These are phyloP conservation scores for Andrena bicolor DNA, from an alignment of 2,888 invertebrate genomes.

Conservation along the genomic window DNA sequence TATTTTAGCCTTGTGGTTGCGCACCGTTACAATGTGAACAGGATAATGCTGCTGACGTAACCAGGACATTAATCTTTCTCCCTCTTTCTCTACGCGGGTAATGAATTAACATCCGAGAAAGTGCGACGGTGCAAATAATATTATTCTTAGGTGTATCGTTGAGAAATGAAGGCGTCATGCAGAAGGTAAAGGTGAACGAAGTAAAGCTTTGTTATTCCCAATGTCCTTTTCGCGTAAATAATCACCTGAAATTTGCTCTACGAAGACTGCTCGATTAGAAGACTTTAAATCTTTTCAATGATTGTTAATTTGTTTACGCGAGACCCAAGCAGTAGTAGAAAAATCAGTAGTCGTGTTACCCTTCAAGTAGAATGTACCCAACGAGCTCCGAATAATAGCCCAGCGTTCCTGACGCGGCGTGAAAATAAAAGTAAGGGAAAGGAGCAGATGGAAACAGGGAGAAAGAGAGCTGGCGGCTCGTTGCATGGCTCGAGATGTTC, in stretches of 20 bases:
- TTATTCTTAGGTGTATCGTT: neutral
- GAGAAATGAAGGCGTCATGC: conserved; percentile 15
- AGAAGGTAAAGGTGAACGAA: neutral
- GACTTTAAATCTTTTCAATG: neutral
- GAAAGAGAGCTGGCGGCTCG: conserved; percentile 50
- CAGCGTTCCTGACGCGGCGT: neutral
- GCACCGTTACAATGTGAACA: conserved; percentile 43
- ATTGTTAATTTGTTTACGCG: neutral
- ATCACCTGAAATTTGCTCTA: neutral
- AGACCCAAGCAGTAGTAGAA: neutral
- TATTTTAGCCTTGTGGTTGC: conserved; percentile 56
- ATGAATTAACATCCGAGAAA: conserved; percentile 10
- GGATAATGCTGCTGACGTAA: conserved; percentile 54
- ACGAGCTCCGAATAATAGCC: neutral
- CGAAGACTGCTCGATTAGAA: neutral
- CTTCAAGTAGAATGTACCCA: neutral
- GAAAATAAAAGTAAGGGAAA: conserved; percentile 13
- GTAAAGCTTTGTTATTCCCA: neutral
- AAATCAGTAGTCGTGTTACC: conserved; percentile 5
- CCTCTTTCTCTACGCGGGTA: conserved; percentile 51
- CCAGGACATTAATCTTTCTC: conserved; percentile 58
- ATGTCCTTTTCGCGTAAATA: neutral
- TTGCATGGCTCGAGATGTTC: conserved; percentile 27
- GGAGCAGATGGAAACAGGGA: conserved; percentile 50
- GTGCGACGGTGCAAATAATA: conserved; percentile 38